phyloP scores from a whole-genome alignment of 2,888 invertebrate species.

The Troilus luridus region DNA sequence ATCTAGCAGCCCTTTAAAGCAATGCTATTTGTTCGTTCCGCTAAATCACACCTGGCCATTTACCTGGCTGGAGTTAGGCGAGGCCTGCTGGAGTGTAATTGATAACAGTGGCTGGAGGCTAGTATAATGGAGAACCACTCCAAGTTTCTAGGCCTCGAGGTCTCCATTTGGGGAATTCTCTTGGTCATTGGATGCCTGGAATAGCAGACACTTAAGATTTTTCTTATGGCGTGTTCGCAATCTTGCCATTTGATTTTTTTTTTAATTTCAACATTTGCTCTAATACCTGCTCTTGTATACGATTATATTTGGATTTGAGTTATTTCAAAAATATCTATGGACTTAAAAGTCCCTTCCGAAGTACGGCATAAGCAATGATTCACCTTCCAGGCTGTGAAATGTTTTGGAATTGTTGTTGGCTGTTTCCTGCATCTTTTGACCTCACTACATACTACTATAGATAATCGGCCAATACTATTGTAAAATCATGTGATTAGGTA shows the following conservation, averaged over 20 bases:
- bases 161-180: constrained; percentile 11
- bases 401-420: too few species aligned
- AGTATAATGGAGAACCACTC: constrained; percentile 21
- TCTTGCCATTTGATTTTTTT: background rate
- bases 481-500: too few species aligned
- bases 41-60: constrained; percentile 11
- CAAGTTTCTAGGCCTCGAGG: background rate
- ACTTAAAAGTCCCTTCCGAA: too few species aligned
- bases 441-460: too few species aligned
- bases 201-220: background rate
- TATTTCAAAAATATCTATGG: too few species aligned
- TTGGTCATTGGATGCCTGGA: background rate
- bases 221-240: background rate
- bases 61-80: background rate
- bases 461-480: too few species aligned
- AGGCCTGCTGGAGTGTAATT: constrained; percentile 8
- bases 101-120: constrained; percentile 19
- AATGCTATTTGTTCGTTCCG: background rate
- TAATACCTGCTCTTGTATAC: too few species aligned
- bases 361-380: too few species aligned
- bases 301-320: too few species aligned
- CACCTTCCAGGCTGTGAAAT: too few species aligned
- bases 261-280: too few species aligned
- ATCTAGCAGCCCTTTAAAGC: background rate
- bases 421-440: too few species aligned